Evolutionary conservation across 2,888 invertebrate species (phyloP), one percentile per base, ranked within the genome.

Genomic region (Sinhomidia bicolor): DNA sequence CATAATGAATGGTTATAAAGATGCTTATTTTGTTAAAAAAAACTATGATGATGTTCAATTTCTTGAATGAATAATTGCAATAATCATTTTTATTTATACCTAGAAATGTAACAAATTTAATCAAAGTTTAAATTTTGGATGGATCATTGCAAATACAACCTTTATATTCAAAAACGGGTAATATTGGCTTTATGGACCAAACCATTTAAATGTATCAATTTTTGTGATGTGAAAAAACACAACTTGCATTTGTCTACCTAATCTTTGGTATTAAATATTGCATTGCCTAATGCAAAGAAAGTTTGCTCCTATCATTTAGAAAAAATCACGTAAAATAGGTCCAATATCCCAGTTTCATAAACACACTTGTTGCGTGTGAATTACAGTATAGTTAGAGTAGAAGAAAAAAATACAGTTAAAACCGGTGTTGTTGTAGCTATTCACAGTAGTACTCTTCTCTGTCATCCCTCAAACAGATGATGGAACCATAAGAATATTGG

Each of bases 401-500:
- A n/a, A n/a, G n/a, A n/a, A n/a, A n/a, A n/a, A n/a, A n/a, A n/a
- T n/a, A n/a, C n/a, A n/a, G n/a, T n/a, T n/a, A n/a, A n/a, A n/a
- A n/a, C n/a, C n/a, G n/a, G n/a, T n/a, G n/a, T n/a, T n/a, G n/a
- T n/a, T n/a, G 44, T 44, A 44, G 9, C 9, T 44, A 44, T 44
- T 44, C 12, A 12, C 44, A 44, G 44, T 54, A 1, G 20, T 71
- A n/a, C 26, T 74, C 20, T 47, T 36, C 74, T 12, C 14, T n/a
- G n/a, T n/a, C 9, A 5, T 12, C 47, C 36, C 44, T 88, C 82
- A 86, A 83, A 88, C 85, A 74, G 85, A 90, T n/a, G 94, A 93
- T 2, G 94, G 94, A 9, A 94, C 94, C 12, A 93, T 93, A n/a
- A 95, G 93, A 14, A 94, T 92, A 47, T 94, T 93, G 29, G 94